Percentiles rank a stretch among this genome's conserved stretches.
phyloP scores from a whole-genome alignment of 1,140 invertebrate species.

The Drosophila kohkoa region DNA sequence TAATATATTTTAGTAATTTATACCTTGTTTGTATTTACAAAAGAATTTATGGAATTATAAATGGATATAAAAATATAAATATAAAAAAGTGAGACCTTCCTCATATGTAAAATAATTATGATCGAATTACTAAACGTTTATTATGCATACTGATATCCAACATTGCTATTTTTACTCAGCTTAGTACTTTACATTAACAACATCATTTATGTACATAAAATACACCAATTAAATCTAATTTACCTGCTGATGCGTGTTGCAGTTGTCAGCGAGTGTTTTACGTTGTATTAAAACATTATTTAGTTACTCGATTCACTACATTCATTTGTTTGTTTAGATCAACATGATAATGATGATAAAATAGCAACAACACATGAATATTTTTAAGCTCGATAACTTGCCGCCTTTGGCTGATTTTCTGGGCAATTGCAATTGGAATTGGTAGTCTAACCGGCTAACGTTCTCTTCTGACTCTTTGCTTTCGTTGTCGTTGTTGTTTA shows the following conservation, averaged over 20 bases:
- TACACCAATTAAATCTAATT: conserved; percentile 8
- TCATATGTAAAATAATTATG: too few species aligned
- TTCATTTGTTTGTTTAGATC: conserved; percentile 46
- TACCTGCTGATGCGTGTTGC: conserved; percentile 34
- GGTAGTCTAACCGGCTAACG: conserved; percentile 38
- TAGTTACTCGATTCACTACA: conserved; percentile 13
- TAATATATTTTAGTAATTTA: too few species aligned
- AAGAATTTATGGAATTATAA: too few species aligned
- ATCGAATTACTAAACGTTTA: too few species aligned
- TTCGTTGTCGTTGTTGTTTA: conserved; percentile 11
- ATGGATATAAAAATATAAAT: too few species aligned
- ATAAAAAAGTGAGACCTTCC: too few species aligned
- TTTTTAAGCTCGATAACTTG: conserved; percentile 71
- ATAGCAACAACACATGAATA: conserved; percentile 74
- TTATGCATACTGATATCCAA: too few species aligned
- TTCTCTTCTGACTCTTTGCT: conserved; percentile 41
- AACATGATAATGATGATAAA: conserved; percentile 67
- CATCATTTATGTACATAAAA: neutral
- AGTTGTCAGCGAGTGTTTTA: conserved; percentile 29
- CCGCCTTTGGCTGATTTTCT: conserved; percentile 41
- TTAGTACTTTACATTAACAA: too few species aligned
- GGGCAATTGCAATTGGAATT: conserved; percentile 62
- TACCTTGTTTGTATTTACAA: too few species aligned
- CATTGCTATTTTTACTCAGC: too few species aligned
- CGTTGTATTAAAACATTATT: neutral